Percentiles rank a stretch among this genome's conserved stretches.
phyloP scores from a whole-genome alignment of 2,797 vertebrate genomes.

The Gymnoscopelus microlampas region DNA sequence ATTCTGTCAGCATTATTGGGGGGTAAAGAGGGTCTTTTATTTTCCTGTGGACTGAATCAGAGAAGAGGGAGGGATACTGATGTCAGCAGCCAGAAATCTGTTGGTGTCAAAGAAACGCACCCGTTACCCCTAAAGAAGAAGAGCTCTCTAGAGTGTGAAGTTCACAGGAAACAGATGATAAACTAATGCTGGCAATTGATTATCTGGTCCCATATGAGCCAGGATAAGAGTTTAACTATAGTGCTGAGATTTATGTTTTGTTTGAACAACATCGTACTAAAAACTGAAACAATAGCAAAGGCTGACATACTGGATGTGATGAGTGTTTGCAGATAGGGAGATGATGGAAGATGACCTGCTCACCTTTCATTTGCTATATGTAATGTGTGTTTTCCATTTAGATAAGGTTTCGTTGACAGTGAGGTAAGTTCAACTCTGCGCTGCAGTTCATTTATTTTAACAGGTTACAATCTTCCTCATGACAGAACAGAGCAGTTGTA shows the following conservation, averaged over 20 bases:
- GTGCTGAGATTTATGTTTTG: conserved; percentile 41
- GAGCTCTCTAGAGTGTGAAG: conserved; percentile 28
- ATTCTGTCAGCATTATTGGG: conserved; percentile 19
- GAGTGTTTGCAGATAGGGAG: conserved; percentile 53
- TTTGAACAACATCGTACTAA: conserved; percentile 29
- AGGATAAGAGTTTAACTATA: conserved; percentile 42
- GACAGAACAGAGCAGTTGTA: conserved; percentile 13
- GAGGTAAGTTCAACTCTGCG: conserved; percentile 23
- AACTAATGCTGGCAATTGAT: conserved; percentile 44
- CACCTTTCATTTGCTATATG: conserved; percentile 11
- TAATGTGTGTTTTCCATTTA: conserved; percentile 34
- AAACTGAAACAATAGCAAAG: conserved; percentile 20
- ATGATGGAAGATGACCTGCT: conserved; percentile 44
- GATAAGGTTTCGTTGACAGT: conserved; percentile 36
- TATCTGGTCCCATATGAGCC: conserved; percentile 35
- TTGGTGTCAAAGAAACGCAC: conserved; percentile 20
- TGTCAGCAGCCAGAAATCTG: conserved; percentile 40
- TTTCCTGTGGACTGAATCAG: conserved; percentile 15
- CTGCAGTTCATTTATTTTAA: conserved; percentile 24
- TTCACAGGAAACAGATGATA: conserved; percentile 34
- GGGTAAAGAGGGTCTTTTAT: conserved; percentile 11
- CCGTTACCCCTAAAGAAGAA: conserved; percentile 26
- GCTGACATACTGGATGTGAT: conserved; percentile 27
- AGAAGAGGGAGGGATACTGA: conserved; percentile 31
- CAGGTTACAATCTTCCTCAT: conserved; percentile 34